Evolutionary conservation across 1,140 invertebrate genomes (phyloP).

Genomic region (Drosophila nigrodunni): DNA sequence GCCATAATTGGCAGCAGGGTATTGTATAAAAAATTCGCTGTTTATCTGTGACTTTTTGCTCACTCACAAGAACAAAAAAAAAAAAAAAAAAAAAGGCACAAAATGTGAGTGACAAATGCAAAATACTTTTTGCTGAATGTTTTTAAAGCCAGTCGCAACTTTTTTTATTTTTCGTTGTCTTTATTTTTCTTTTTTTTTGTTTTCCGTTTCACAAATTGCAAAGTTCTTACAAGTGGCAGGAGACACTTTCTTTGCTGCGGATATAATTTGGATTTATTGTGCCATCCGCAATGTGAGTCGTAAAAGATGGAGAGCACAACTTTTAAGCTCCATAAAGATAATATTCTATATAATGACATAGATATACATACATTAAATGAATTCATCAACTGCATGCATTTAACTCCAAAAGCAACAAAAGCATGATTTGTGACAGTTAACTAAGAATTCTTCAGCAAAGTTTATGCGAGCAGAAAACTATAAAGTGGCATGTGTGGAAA

Average conservation of each 20-base stretch:
- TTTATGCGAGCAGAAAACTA: not conserved
- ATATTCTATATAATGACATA: not conserved
- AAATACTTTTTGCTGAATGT: conserved; percentile 48
- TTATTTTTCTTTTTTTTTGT: conserved; percentile 4
- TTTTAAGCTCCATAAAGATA: conserved; percentile 42
- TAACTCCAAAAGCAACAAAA: not conserved
- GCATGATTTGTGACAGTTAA: not conserved
- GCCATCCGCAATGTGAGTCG: conserved; percentile 28
- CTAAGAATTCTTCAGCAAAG: not conserved
- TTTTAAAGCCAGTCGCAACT: conserved; percentile 53
- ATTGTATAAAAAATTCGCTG: conserved; percentile 19
- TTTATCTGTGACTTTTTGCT: conserved; percentile 30
- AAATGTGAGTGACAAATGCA: conserved; percentile 40
- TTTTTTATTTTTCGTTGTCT: conserved; percentile 35
- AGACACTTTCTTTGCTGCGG: conserved; percentile 7
- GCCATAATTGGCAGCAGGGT: not conserved
- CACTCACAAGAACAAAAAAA: not conserved
- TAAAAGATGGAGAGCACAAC: conserved; percentile 44
- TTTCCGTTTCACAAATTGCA: conserved; percentile 45
- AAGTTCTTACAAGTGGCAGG: conserved; percentile 42
- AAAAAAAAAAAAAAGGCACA: conserved; percentile 1
- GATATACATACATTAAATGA: conserved; percentile 19
- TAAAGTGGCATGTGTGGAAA: not conserved
- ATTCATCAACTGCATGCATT: conserved; percentile 14
- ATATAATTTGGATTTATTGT: conserved; percentile 56